Percentiles rank a stretch among this genome's conserved stretches.
These are phyloP conservation scores for Cylindroiulus punctatus DNA, from an alignment of 2,888 invertebrate genomes.

Conservation along the genomic window DNA sequence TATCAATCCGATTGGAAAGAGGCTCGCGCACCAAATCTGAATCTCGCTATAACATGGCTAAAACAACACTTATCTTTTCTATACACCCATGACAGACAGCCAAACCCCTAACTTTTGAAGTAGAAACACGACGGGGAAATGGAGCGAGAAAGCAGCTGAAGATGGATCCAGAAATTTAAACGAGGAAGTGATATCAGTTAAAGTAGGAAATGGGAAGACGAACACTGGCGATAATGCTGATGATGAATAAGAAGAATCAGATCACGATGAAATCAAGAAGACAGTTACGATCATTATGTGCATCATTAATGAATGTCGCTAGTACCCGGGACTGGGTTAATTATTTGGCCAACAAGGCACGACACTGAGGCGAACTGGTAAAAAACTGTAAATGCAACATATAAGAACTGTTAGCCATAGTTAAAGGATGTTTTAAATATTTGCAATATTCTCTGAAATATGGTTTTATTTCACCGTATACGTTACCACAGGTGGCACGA, in stretches of 20 bases:
- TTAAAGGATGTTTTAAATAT: no score
- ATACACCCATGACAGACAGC: not conserved
- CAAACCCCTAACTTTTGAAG: not conserved
- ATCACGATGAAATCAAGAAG: not conserved
- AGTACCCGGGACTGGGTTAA: no score
- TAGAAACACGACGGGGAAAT: not conserved
- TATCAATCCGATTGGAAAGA: constrained; percentile 45
- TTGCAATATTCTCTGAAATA: no score
- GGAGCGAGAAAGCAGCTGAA: constrained; percentile 19
- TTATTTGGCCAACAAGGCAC: no score
- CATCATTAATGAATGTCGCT: not conserved
- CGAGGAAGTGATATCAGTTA: not conserved
- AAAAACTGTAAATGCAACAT: no score
- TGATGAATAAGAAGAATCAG: not conserved
- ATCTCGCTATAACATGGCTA: constrained; percentile 43
- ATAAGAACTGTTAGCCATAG: no score
- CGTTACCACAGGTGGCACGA: no score
- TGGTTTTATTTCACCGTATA: no score
- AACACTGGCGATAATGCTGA: not conserved
- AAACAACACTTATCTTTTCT: constrained; percentile 43
- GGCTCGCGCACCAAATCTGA: constrained; percentile 30
- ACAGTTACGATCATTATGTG: no score
- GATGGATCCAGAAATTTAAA: not conserved
- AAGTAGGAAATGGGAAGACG: constrained; percentile 9
- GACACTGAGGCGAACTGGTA: no score